Evolutionary conservation across 2,113 vertebrate species (phyloP).

Genomic region (Apodemus speciosus): DNA sequence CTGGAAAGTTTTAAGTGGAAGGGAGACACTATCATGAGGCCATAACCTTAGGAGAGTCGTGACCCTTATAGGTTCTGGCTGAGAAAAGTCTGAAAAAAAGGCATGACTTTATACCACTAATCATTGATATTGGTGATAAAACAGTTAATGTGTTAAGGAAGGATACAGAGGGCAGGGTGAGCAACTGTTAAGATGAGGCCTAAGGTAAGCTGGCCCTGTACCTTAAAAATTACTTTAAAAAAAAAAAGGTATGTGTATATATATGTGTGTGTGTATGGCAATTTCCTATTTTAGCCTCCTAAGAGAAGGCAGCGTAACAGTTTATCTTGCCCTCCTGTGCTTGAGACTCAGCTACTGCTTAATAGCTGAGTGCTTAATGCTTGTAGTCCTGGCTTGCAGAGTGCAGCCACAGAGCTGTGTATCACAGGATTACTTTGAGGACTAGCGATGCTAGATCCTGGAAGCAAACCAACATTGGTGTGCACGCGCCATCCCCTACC

Average conservation of each 20-base stretch:
- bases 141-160: background rate
- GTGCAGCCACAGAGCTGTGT: background rate
- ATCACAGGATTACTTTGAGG: background rate
- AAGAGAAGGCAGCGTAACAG: background rate
- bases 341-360: background rate
- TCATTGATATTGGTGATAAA: background rate
- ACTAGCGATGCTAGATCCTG: background rate
- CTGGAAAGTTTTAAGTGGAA: background rate
- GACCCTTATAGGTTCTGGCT: background rate
- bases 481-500: background rate
- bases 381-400: background rate
- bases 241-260: too few species aligned
- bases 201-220: background rate
- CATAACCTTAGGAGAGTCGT: background rate
- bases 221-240: background rate
- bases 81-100: background rate
- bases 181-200: background rate
- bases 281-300: background rate
- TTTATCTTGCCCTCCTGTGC: background rate
- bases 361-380: background rate
- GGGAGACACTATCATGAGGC: background rate
- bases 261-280: too few species aligned
- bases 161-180: background rate
- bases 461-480: background rate
- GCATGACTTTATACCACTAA: background rate